A percentile compares a stretch with the other conserved stretches of the same genome.
These are phyloP conservation scores for Myripristis murdjan DNA, from an alignment of 2,797 vertebrate species.

Conservation along the genomic window DNA sequence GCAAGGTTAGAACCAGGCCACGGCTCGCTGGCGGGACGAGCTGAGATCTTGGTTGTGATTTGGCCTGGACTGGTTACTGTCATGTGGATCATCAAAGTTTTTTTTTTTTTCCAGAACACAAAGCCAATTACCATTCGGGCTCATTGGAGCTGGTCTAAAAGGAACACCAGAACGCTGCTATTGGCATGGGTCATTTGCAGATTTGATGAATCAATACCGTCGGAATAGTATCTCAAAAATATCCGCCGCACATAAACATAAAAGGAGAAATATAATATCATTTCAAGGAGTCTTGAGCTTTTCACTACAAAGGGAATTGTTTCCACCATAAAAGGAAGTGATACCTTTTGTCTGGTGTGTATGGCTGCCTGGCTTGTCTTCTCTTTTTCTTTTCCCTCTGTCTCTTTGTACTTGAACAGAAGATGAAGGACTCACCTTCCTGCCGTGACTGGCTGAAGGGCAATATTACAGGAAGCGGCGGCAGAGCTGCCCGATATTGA, in stretches of 20 bases:
- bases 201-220: conserved; percentile 63
- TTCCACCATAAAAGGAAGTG: conserved; percentile 65
- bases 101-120: conserved; percentile 62
- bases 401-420: conserved; percentile 73
- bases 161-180: conserved; percentile 42
- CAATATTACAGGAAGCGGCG: conserved; percentile 79
- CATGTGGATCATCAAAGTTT: conserved; percentile 65
- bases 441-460: conserved; percentile 80
- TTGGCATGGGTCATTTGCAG: conserved; percentile 62
- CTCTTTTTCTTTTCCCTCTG: conserved; percentile 37
- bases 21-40: conserved; percentile 58
- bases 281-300: conserved; percentile 54
- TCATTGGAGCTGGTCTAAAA: conserved; percentile 39
- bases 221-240: conserved; percentile 41
- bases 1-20: conserved; percentile 33
- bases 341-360: conserved; percentile 68
- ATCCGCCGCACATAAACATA: conserved; percentile 49
- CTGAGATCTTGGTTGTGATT: conserved; percentile 74
- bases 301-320: conserved; percentile 65
- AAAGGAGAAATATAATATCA: conserved; percentile 19
- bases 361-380: conserved; percentile 46
- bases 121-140: conserved; percentile 56
- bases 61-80: conserved; percentile 65
- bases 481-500: conserved; percentile 80
- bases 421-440: conserved; percentile 85